These are phyloP conservation scores for Mastigias papua DNA, from an alignment of 30 jellyfish, hydroid and myxozoan species.

Conservation along the genomic window DNA sequence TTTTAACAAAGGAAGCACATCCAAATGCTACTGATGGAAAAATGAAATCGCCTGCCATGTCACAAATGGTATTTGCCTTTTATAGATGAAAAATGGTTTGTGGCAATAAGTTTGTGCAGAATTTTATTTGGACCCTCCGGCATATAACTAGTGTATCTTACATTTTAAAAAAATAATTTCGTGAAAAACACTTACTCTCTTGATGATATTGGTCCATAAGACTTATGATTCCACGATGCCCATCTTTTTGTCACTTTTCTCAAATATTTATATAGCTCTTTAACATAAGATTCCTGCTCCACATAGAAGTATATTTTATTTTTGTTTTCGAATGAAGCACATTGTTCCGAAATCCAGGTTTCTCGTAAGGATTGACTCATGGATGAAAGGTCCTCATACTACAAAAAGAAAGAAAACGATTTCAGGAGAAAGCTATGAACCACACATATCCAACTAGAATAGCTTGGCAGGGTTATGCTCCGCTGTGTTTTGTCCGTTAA, in stretches of 20 bases:
- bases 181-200: conserved; percentile 75
- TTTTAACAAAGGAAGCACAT: too few species aligned
- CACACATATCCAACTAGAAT: too few species aligned
- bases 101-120: too few species aligned
- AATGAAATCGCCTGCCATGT: too few species aligned
- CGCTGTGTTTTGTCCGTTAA: too few species aligned
- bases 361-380: conserved; percentile 75
- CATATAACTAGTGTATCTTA: too few species aligned
- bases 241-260: conserved; percentile 91
- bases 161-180: not conserved
- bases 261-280: conserved; percentile 80
- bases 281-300: conserved; percentile 79
- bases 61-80: too few species aligned
- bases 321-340: conserved; percentile 82
- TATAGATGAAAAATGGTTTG: too few species aligned
- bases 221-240: conserved; percentile 96
- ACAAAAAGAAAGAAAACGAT: conserved; percentile 18
- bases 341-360: conserved; percentile 88
- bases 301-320: conserved; percentile 52
- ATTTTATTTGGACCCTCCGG: too few species aligned
- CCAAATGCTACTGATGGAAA: too few species aligned
- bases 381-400: conserved; percentile 71
- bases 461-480: too few species aligned
- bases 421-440: too few species aligned
- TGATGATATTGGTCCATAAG: conserved; percentile 89